A percentile compares a stretch with the other conserved stretches of the same genome.
phyloP scores from a whole-genome alignment of 2,888 invertebrate genomes.

The Dicyrtomina minuta region DNA sequence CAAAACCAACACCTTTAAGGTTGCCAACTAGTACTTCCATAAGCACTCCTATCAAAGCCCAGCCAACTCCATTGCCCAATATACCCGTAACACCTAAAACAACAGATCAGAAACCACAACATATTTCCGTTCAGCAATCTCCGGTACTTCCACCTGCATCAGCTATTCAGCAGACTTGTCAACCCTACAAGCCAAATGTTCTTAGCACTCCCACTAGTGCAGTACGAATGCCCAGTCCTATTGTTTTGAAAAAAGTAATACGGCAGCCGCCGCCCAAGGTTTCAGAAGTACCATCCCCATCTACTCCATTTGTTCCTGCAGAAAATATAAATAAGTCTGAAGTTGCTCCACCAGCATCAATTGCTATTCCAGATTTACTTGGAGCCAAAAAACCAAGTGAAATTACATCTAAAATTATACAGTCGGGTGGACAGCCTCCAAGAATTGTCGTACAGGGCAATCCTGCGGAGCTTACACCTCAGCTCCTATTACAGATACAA shows the following conservation, averaged over 20 bases:
- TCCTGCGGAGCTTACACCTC: conserved; percentile 76
- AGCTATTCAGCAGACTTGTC: conserved; percentile 2
- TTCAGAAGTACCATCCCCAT: not conserved
- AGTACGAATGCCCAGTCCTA: conserved; percentile 11
- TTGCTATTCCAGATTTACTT: not conserved
- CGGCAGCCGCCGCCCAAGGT: conserved; percentile 12
- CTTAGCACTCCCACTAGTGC: not conserved
- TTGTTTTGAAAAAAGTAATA: conserved; percentile 22
- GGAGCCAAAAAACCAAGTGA: conserved; percentile 34
- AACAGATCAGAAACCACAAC: not conserved
- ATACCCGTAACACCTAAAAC: not conserved
- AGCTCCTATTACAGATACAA: conserved; percentile 86
- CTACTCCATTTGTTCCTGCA: not conserved
- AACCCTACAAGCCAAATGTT: not conserved
- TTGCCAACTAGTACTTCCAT: not conserved
- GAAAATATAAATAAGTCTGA: not conserved
- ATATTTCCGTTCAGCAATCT: not conserved
- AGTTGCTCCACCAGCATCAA: conserved; percentile 1
- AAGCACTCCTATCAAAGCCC: not conserved
- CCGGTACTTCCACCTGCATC: conserved; percentile 6
- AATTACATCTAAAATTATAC: conserved; percentile 63
- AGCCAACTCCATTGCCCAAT: not conserved
- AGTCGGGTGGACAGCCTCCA: conserved; percentile 75
- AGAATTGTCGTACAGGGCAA: conserved; percentile 83
- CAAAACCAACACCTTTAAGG: not conserved